Evolutionary conservation across 1,140 invertebrate genomes (phyloP).

Genomic region (Ostrea denselamellosa): DNA sequence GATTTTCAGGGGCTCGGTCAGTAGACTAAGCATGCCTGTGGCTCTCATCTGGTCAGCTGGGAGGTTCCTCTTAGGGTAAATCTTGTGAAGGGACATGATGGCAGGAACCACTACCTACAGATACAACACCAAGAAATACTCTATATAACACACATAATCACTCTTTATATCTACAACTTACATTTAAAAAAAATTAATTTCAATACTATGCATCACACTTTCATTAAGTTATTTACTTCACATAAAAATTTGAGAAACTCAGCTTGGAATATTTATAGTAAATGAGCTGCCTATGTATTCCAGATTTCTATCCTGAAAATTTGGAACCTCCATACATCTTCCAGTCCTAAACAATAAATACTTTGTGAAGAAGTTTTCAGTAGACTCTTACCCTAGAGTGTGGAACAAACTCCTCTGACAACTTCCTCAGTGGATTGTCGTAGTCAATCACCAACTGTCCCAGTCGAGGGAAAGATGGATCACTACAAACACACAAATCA

Average conservation of each 20-base stretch:
- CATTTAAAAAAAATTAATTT: too few relatives aligned
- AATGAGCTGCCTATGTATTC: too few relatives aligned
- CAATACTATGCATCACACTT: too few relatives aligned
- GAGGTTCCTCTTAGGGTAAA: constrained; percentile 94
- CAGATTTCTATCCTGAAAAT: too few relatives aligned
- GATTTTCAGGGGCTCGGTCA: constrained; percentile 93
- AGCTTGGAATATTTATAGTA: too few relatives aligned
- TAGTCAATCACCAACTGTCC: constrained; percentile 99
- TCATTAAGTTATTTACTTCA: too few relatives aligned
- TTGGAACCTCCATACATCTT: too few relatives aligned
- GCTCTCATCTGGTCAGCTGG: constrained; percentile 95
- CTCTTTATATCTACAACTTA: too few relatives aligned
- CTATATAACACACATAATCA: too few relatives aligned
- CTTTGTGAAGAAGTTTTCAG: background rate
- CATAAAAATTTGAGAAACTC: too few relatives aligned
- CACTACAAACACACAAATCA: constrained; percentile 78
- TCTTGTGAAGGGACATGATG: constrained; percentile 90
- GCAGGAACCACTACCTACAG: constrained; percentile 85
- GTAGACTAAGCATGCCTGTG: constrained; percentile 95
- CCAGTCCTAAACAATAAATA: too few relatives aligned
- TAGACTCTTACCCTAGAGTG: constrained; percentile 86
- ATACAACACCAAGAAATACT: too few relatives aligned
- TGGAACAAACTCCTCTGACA: constrained; percentile 97
- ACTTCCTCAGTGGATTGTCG: constrained; percentile 95
- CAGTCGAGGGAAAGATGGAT: constrained; percentile 94